Base-by-base conservation (phyloP, 2,888 invertebrate species). In the Sinelater perroti region DNA sequence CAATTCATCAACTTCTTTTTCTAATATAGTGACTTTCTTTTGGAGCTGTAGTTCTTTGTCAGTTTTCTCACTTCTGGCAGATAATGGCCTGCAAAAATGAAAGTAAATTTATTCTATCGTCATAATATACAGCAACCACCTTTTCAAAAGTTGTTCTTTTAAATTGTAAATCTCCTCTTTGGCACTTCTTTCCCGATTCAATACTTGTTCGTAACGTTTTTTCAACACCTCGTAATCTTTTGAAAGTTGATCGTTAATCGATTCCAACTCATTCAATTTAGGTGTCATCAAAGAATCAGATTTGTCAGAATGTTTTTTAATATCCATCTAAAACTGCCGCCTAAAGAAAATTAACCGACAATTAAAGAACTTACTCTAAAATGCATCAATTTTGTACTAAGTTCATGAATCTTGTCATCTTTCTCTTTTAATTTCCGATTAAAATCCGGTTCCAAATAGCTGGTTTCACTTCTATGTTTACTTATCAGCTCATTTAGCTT, bases 181-280 rank as follows among this genome's bases (percentile, higher is more conserved):
- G 16, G 83, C 80, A 60, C 78, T 77, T 68, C 82, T 79, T 73
- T 86, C 85, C 55, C 78, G 81, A 17, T 73, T 75, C 33, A 84
- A 65, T 24, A 84, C 65, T 60, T 79, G 77, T 65, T 83, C 83
- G 64, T 81, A 83, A 72, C 84, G 81, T 45, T 75, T 74, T 63
- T 75, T 78, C 30, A 79, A 65, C 3, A 73, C 64, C 16, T 79
- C 78, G 26, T 74, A 66, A 65, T 81, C 80, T 60, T 73, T 75
- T 17, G 67, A 42, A 13, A 78, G 35, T 49, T 70, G 64, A 40
- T 75, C 74, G 31, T 72, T 71, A 0, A 67, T 58, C 8, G 63
- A 47, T 62, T 75, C 75, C 7, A 72, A 61, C 55, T 75, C 75
- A 6, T 58, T 57, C 7, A 70, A 17, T 61, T 72, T 72, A 6